Evolutionary conservation across 2,888 invertebrate genomes (phyloP).

Genomic region (Pedicia rivosa): DNA sequence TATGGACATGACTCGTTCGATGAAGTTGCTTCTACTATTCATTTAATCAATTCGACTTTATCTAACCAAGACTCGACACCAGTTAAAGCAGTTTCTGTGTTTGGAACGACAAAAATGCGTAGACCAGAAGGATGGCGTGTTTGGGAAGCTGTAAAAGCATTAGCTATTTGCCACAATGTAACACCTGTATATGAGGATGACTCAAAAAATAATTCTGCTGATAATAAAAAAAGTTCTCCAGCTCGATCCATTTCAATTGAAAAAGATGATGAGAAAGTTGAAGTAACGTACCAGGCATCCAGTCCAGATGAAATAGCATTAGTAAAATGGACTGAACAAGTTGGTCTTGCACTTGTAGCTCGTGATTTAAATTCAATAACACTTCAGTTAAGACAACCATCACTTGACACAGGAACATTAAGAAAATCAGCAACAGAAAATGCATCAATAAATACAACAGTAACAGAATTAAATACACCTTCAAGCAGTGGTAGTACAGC

Average conservation of each 20-base stretch:
- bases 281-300: slow-evolving; percentile 49
- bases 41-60: slow-evolving; percentile 18
- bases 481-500: slow-evolving; percentile 15
- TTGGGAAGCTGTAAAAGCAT: slow-evolving; percentile 79
- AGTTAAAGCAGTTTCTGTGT: slow-evolving; percentile 8
- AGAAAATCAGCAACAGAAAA: slow-evolving; percentile 5
- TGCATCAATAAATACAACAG: slow-evolving; percentile 8
- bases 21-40: slow-evolving; percentile 27
- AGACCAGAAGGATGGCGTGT: slow-evolving; percentile 58
- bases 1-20: slow-evolving; percentile 53
- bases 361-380: slow-evolving; percentile 42
- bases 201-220: slow-evolving; percentile 10
- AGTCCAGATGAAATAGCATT: slow-evolving; percentile 92
- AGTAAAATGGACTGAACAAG: slow-evolving; percentile 80
- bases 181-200: slow-evolving; percentile 71
- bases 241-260: slow-evolving; percentile 29
- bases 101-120: slow-evolving; percentile 33
- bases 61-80: slow-evolving; percentile 18
- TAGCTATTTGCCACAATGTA: slow-evolving; percentile 97
- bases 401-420: slow-evolving; percentile 3
- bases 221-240: slow-evolving; percentile 19
- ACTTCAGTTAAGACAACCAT: slow-evolving; percentile 22
- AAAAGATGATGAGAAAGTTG: slow-evolving; percentile 19
- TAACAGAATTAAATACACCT: slow-evolving; percentile 12
- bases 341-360: slow-evolving; percentile 40